Conservation (phyloP, 2,797 vertebrate genomes). For the Hafferia zeledoni region DNA sequence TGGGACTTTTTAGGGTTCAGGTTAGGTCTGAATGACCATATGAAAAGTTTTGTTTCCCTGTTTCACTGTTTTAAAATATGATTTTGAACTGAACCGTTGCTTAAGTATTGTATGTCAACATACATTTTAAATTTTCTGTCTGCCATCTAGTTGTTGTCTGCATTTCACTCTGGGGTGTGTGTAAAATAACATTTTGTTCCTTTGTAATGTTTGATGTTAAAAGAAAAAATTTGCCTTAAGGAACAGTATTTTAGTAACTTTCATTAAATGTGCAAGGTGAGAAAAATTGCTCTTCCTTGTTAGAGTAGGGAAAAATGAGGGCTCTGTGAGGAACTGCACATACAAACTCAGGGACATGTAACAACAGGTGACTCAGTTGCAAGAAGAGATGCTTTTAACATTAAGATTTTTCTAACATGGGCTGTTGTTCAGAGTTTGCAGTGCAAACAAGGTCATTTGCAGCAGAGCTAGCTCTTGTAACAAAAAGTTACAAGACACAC, state of each 20-base stretch:
- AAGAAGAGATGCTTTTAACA: neutral
- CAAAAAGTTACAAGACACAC: neutral
- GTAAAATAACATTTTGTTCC: neutral
- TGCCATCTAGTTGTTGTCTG: neutral
- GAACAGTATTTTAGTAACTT: neutral
- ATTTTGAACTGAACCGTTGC: neutral
- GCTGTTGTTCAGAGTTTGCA: neutral
- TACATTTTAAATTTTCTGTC: neutral
- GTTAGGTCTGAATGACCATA: neutral
- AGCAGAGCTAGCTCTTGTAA: neutral
- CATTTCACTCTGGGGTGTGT: neutral
- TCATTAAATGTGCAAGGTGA: neutral
- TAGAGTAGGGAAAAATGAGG: neutral
- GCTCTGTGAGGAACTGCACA: neutral
- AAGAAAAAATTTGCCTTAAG: neutral
- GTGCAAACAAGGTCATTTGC: neutral
- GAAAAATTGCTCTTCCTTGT: neutral
- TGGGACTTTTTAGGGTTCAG: neutral
- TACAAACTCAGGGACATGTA: neutral
- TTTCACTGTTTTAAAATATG: neutral
- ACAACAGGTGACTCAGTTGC: neutral
- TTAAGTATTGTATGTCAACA: neutral
- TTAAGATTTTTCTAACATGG: neutral
- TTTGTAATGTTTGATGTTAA: neutral
- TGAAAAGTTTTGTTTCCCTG: neutral